Base-by-base conservation (phyloP, 2,888 invertebrate species). In the Watsonalla cultraria region DNA sequence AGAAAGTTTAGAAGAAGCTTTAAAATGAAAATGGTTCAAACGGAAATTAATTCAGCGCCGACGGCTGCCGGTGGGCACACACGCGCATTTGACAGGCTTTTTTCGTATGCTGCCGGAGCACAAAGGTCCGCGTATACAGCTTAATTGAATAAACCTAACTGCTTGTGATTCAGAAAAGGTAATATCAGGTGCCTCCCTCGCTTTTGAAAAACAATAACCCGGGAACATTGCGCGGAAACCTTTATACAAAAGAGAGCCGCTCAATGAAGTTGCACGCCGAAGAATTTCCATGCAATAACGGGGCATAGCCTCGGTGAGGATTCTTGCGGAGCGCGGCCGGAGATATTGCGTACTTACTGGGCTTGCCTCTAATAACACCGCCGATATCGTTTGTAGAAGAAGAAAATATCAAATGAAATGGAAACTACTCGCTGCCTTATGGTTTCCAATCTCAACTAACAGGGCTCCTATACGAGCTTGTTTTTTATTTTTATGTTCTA, bases 231-330 rank as follows among this genome's bases (percentile, higher is more conserved):
- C 80, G 74, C 75, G 77, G 84, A 76, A 82, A 82, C 82, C 86
- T 86, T 85, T 88, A 86, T 82, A 86, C 84, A 83, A 85, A 86
- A 85, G 84, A 70, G 76, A 82, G 82, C 80, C 79, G 76, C 80
- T 82, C 85, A 84, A 89, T 90, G 88, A 84, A 90, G 85, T 88
- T 89, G 90, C 87, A 89, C 85, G 82, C 79, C 81, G 77, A 85
- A 83, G 87, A 84, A 88, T 90, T 86, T 89, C 88, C 88, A 89
- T 90, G 90, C 90, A 89, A 90, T 90, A 89, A 90, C 84, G 81
- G 78, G 70, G 71, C 78, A 77, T 70, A 72, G 79, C 74, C 70
- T 79, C 74, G 66, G 70, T 76, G 73, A 78, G 78, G 81, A 83
- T 82, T 84, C 86, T 80, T 78, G 74, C 71, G 72, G 78, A 78